These are phyloP conservation scores for human DNA, from an alignment of 2,113 vertebrate species.

Conservation along the genomic window DNA sequence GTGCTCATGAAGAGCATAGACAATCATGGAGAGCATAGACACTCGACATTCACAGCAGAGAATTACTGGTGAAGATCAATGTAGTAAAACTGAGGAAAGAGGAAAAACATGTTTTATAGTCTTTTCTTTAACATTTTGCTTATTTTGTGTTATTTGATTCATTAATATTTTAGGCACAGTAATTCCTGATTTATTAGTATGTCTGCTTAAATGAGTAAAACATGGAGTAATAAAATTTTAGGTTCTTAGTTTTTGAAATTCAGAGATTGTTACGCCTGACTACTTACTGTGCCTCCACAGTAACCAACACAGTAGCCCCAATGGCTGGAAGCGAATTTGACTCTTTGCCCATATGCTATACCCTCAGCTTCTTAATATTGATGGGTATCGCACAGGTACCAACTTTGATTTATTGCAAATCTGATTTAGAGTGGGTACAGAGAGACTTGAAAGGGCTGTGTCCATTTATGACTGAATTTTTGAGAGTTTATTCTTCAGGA, in stretches of 20 bases:
- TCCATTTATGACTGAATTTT: neutral
- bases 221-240: neutral
- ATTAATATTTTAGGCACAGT: neutral
- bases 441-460: neutral
- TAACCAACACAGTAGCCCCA: neutral
- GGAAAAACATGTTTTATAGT: neutral
- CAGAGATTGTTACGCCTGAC: too few species aligned
- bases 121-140: neutral
- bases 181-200: neutral
- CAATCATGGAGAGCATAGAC: fast-evolving
- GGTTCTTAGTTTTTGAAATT: neutral
- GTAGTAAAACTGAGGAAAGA: neutral
- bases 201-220: neutral
- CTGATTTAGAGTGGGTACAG: neutral
- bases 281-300: neutral
- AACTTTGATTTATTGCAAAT: neutral
- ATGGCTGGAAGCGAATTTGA: fast-evolving
- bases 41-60: neutral
- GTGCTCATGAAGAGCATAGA: fast-evolving
- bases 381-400: neutral
- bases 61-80: neutral
- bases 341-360: fast-evolving
- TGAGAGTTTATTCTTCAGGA: conserved; percentile 10
- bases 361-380: fast-evolving
- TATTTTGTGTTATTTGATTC: neutral